Evolutionary conservation across 2,888 invertebrate species (phyloP), one percentile per base, ranked within the genome.

Genomic region (Macaria notata): DNA sequence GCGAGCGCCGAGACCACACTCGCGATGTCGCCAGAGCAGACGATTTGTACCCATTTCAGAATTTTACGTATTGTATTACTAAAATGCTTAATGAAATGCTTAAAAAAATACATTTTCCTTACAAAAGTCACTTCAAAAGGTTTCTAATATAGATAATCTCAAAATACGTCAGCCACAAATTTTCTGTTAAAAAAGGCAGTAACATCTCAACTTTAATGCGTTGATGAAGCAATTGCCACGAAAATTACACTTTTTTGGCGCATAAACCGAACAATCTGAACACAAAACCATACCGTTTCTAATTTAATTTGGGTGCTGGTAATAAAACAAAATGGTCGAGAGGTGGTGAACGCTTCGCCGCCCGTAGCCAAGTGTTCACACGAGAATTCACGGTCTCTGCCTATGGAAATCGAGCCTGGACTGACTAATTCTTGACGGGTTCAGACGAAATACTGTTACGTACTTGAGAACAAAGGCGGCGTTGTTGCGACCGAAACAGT

Each of bases 301-400:
- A 86, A 88, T 85, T 84, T 76, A 86, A 88, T 88, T 88, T 86
- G 76, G 84, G 72, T 72, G 75, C 71, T 72, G 72, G 74, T 75
- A 71, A 77, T 76, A 74, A 77, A 77, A 73, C 69, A 70, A 76
- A 75, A 75, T 69, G 77, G 73, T 75, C 75, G 71, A 73, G 64
- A 63, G 71, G 71, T 70, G 60, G 63, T 75, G 75, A 72, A 83
- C 86, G 86, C 76, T 83, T 76, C 79, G 82, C 62, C 73, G 75
- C 69, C 68, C 69, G 76, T 75, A 49, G 64, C 59, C 67, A 68
- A 69, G 69, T 73, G 76, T 89, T 91, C 90, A 88, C 90, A 90
- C 85, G 90, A 89, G 89, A 89, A 84, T 83, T 84, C 86, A 90
- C 89, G 90, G 87, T 87, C 86, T 78, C 75, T 90, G 89, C 68